A percentile compares a stretch with the other conserved stretches of the same genome.
These are phyloP conservation scores for Petaurus breviceps DNA, from an alignment of 2,113 vertebrate species.

Conservation along the genomic window DNA sequence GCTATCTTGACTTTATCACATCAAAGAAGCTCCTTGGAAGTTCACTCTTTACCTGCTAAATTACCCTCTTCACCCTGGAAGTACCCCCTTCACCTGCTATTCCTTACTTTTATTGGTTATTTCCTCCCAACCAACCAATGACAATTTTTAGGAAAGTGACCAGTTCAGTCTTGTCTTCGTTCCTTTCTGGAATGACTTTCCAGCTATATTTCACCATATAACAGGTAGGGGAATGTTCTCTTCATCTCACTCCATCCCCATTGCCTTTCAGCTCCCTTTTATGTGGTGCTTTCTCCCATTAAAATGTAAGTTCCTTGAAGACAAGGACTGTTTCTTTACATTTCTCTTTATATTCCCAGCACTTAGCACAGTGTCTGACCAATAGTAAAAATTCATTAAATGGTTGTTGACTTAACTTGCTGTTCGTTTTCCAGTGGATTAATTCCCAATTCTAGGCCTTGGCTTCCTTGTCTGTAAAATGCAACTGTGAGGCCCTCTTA, in stretches of 20 bases:
- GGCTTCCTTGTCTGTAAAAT: not conserved
- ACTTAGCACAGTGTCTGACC: not conserved
- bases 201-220: not conserved
- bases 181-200: not conserved
- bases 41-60: not conserved
- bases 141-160: not conserved
- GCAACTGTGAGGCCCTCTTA: not conserved
- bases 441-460: not conserved
- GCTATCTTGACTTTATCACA: not conserved
- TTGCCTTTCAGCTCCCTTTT: not conserved
- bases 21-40: not conserved
- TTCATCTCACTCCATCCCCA: not conserved
- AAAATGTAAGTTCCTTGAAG: not conserved
- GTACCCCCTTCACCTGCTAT: not conserved
- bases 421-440: not conserved
- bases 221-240: not conserved
- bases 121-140: not conserved
- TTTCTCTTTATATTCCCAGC: not conserved
- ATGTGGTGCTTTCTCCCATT: not conserved
- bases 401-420: not conserved
- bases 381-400: not conserved
- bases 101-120: not conserved
- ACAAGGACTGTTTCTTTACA: not conserved
- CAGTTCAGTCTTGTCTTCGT: not conserved
- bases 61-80: not conserved